A percentile compares a stretch with the other conserved stretches of the same genome.
Conservation (phyloP, 2,797 vertebrate genomes). For the Agapornis canus region DNA sequence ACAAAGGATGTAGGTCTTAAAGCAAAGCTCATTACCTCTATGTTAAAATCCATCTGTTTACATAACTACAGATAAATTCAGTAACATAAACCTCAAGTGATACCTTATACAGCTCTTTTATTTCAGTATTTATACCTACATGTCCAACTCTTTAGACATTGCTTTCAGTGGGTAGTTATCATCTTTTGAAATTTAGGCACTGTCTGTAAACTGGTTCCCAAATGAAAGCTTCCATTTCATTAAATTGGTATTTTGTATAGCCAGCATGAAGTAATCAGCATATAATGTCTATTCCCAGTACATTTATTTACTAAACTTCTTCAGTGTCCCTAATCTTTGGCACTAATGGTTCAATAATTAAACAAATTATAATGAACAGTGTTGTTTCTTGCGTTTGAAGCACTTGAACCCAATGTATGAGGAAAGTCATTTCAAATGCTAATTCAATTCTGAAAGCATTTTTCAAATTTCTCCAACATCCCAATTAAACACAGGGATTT, state of each 20-base stretch:
- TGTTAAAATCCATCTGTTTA: background rate
- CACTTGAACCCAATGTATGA: conserved; percentile 33
- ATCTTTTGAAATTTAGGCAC: background rate
- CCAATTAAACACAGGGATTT: background rate
- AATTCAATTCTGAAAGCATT: conserved; percentile 32
- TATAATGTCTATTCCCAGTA: conserved; percentile 62
- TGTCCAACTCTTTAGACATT: background rate
- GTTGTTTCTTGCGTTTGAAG: conserved; percentile 48
- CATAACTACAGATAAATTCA: background rate
- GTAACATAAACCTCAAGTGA: background rate
- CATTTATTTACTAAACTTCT: conserved; percentile 64
- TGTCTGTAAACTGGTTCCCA: conserved; percentile 2
- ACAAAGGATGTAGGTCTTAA: background rate
- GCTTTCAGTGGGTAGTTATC: background rate
- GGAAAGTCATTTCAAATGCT: conserved; percentile 46
- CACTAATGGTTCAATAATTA: conserved; percentile 68
- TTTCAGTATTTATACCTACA: background rate
- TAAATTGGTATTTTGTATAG: conserved; percentile 56
- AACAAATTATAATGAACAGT: conserved; percentile 65
- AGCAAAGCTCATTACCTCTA: background rate
- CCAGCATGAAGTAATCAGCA: conserved; percentile 50
- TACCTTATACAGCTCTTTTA: background rate
- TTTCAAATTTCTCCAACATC: conserved; percentile 41
- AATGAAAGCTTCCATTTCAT: conserved; percentile 47
- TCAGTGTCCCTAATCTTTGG: conserved; percentile 64